Base-by-base conservation (phyloP, 2,888 invertebrate genomes). In the Parthenolecanium corni region DNA sequence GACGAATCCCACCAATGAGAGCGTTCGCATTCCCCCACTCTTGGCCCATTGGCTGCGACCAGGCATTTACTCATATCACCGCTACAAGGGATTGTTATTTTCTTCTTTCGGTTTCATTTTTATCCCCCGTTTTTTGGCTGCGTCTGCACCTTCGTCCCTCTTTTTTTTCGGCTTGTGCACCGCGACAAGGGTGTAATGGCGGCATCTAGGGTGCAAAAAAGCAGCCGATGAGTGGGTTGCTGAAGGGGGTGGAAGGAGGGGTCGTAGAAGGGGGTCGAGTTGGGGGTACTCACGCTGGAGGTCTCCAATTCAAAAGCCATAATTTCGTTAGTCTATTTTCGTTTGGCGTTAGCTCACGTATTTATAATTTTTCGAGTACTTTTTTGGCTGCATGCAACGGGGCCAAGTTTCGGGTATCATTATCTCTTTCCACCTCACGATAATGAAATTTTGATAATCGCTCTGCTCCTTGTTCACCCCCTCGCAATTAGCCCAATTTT, bases 301-400 rank as follows among this genome's bases (percentile, higher is more conserved):
- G 58, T 58, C 58, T 58, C 58, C 31, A 58, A 58, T 58, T 58
- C 58, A 49, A 58, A 18, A 31, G 5, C 64, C 64, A 56, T 80
- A 80, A 80, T 79, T 78, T 78, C 77, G 79, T 80, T 80, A 80
- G 79, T 80, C 79, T 78, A 78, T 78, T 79, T 79, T 75, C 78
- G 79, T 76, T 79, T 77, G 78, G 76, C 76, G 76, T 77, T 77
- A 73, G 76, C 47, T 58, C 58, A 58, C 58, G 58, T 58, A 58
- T 58, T 58, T 58, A 58, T 58, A 58, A 58, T 58, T 58, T 58
- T 58, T 58, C 58, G 20, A 58, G 49, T 58, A 49, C 49, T 58
- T 58, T 58, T 58, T 58, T 58, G 58, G 51, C 58, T 58, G 36
- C 49, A 58, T 58, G 36, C 49, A 58, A 49, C 58, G 49, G 58